Conservation (phyloP, 2,797 vertebrate species). For the Phrynocephalus guinanensis region DNA sequence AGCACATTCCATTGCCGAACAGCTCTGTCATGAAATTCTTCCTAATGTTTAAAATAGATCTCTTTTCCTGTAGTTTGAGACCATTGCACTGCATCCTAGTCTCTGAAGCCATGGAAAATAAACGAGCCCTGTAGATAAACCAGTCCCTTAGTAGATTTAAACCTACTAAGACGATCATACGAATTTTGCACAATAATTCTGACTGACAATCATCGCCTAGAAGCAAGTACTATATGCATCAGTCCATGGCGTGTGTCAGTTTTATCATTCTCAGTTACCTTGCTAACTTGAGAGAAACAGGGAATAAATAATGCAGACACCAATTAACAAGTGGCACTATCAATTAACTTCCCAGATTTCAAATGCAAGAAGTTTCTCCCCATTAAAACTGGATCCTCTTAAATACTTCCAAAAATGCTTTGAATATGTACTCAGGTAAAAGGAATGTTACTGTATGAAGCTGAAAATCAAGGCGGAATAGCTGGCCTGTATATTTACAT, state of each 20-base stretch:
- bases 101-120: too few species aligned
- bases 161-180: neutral
- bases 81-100: too few species aligned
- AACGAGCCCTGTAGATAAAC: too few species aligned
- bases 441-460: neutral
- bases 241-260: neutral
- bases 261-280: neutral
- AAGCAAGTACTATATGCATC: neutral
- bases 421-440: constrained; percentile 5
- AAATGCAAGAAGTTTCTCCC: neutral
- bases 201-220: neutral
- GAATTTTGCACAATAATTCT: neutral
- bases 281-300: neutral
- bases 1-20: too few species aligned
- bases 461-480: too few species aligned
- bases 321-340: neutral
- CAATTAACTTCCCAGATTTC: neutral
- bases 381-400: neutral
- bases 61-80: too few species aligned
- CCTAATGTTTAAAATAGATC: too few species aligned
- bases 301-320: neutral
- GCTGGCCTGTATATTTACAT: neutral
- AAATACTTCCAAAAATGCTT: neutral
- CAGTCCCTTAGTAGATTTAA: too few species aligned
- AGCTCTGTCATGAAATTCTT: too few species aligned